phyloP scores from a whole-genome alignment of 2,113 vertebrate genomes.

The Heptranchias perlo region DNA sequence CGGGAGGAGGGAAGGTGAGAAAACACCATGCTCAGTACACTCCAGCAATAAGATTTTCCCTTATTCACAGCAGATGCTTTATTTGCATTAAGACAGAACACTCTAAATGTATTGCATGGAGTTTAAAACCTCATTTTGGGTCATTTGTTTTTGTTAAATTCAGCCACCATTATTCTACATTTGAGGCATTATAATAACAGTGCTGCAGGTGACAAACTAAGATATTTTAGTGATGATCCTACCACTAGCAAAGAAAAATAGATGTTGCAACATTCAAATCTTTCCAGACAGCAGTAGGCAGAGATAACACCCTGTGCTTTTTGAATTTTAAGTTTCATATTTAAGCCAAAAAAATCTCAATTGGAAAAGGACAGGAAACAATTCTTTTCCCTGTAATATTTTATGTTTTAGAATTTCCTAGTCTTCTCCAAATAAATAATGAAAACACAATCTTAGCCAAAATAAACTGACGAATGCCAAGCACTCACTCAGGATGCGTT shows the following conservation, averaged over 20 bases:
- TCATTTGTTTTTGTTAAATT: neutral
- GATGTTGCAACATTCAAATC: neutral
- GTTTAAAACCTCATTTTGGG: neutral
- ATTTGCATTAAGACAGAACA: neutral
- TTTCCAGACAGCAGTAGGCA: neutral
- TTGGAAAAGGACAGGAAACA: neutral
- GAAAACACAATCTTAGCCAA: neutral
- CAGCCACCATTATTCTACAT: neutral
- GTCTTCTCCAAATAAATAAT: neutral
- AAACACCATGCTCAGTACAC: too few species aligned
- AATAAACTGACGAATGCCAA: neutral
- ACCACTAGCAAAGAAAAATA: neutral
- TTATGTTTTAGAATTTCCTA: neutral
- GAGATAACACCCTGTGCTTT: neutral
- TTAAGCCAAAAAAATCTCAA: slow-evolving; percentile 16
- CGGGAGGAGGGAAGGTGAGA: too few species aligned
- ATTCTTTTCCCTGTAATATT: neutral
- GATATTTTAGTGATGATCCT: neutral
- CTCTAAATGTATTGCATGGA: neutral
- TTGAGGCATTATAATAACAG: neutral
- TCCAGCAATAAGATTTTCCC: slow-evolving; percentile 11
- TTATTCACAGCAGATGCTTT: slow-evolving; percentile 18
- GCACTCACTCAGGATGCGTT: neutral
- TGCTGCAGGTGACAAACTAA: neutral
- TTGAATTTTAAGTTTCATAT: neutral